Conservation (phyloP, 1,140 invertebrate genomes). For the Drosophila neocordata region DNA sequence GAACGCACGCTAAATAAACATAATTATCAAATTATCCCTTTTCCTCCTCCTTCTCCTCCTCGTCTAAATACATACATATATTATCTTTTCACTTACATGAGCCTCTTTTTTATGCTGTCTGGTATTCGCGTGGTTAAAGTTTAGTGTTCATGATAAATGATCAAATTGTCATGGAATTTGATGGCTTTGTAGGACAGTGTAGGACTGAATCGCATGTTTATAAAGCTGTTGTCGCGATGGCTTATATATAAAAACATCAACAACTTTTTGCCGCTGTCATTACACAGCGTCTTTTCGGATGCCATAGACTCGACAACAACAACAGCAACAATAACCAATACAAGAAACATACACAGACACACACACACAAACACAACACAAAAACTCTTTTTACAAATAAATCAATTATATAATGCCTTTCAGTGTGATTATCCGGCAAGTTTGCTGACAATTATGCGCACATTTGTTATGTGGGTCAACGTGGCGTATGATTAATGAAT, state of each 20-base stretch:
- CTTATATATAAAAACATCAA: slow-evolving; percentile 22
- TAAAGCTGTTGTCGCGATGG: slow-evolving; percentile 25
- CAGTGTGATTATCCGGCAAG: slow-evolving; percentile 69
- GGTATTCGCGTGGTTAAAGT: neutral
- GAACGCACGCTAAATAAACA: too few species aligned
- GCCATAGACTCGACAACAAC: slow-evolving; percentile 5
- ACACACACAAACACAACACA: neutral
- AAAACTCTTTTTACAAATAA: slow-evolving; percentile 46
- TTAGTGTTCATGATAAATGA: slow-evolving; percentile 40
- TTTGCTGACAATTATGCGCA: slow-evolving; percentile 69
- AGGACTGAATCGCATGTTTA: slow-evolving; percentile 7
- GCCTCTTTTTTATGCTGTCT: slow-evolving; percentile 4
- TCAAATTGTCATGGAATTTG: slow-evolving; percentile 7
- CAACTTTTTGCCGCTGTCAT: slow-evolving; percentile 48
- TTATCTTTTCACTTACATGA: slow-evolving; percentile 23
- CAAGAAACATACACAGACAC: neutral
- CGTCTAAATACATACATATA: neutral
- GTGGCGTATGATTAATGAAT: slow-evolving; percentile 77
- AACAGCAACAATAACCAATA: neutral
- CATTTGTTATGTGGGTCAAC: slow-evolving; percentile 67
- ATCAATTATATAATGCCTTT: slow-evolving; percentile 69
- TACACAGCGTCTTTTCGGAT: slow-evolving; percentile 22
- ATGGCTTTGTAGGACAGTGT: slow-evolving; percentile 36
- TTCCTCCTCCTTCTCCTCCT: neutral
- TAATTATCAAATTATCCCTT: too few species aligned